phyloP scores from a whole-genome alignment of 2,888 invertebrate species.

The Agriopis marginaria region DNA sequence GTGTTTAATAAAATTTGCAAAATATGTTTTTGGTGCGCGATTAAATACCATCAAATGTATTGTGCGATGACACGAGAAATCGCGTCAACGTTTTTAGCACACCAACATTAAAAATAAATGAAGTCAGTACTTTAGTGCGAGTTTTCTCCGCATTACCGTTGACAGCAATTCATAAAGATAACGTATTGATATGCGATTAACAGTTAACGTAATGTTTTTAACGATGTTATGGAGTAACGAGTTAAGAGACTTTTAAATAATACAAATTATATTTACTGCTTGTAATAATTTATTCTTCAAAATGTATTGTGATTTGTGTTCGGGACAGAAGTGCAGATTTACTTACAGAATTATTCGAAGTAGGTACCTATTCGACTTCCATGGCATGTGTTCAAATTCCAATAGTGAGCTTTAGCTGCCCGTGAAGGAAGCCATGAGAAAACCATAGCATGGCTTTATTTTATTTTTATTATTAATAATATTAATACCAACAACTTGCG shows the following conservation, averaged over 20 bases:
- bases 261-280: conserved; percentile 3
- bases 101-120: conserved; percentile 66
- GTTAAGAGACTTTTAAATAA: conserved; percentile 39
- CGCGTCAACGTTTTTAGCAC: conserved; percentile 57
- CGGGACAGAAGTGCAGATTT: not conserved
- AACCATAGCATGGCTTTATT: no score
- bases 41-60: not conserved
- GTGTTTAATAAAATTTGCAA: not conserved
- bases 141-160: conserved; percentile 67
- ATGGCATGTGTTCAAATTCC: no score
- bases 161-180: conserved; percentile 71
- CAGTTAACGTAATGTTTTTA: conserved; percentile 71
- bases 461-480: no score
- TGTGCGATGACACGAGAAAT: conserved; percentile 45
- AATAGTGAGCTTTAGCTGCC: no score
- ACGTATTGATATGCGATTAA: conserved; percentile 71
- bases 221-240: conserved; percentile 65
- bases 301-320: not conserved
- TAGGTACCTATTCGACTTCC: no score
- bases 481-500: no score
- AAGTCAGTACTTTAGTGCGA: conserved; percentile 54
- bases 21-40: not conserved
- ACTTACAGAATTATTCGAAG: no score
- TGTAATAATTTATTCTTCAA: not conserved
- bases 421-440: no score